These are phyloP conservation scores for Hippocampus barbouri DNA, from an alignment of 2,113 vertebrate genomes.

Conservation along the genomic window DNA sequence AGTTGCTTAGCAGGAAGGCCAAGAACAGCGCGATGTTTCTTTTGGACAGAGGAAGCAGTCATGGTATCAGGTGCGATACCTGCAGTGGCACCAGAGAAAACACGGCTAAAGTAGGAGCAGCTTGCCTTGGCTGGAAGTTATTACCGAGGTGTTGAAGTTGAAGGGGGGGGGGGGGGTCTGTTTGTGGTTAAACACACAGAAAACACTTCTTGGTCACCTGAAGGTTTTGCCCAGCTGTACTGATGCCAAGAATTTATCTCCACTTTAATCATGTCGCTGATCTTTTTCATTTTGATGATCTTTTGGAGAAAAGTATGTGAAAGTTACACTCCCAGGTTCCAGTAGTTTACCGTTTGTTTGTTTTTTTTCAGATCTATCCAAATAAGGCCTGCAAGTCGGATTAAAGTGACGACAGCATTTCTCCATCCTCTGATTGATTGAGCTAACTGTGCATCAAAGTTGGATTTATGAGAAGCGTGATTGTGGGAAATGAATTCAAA, in stretches of 20 bases:
- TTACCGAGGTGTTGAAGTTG: slow-evolving; percentile 63
- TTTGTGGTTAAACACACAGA: slow-evolving; percentile 46
- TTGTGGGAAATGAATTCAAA: too few relatives aligned
- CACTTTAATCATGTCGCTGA: not conserved
- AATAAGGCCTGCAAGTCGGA: too few relatives aligned
- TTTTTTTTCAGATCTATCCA: too few relatives aligned
- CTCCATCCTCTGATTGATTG: too few relatives aligned
- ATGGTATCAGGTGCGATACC: slow-evolving; percentile 76
- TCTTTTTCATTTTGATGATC: not conserved
- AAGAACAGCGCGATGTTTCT: slow-evolving; percentile 66
- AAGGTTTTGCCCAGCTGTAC: not conserved
- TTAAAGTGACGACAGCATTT: too few relatives aligned
- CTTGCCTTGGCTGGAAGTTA: slow-evolving; percentile 52
- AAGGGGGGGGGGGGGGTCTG: slow-evolving; percentile 16
- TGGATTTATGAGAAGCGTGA: too few relatives aligned
- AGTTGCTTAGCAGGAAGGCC: slow-evolving; percentile 40
- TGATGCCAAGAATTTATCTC: not conserved
- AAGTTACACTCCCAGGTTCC: too few relatives aligned
- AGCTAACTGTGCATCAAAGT: too few relatives aligned
- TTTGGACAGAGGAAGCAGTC: slow-evolving; percentile 67
- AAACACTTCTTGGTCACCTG: slow-evolving; percentile 15
- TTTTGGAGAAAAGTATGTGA: too few relatives aligned
- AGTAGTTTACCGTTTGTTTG: too few relatives aligned
- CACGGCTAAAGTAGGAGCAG: slow-evolving; percentile 44
- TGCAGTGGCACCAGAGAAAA: slow-evolving; percentile 68